Conservation (phyloP, 92 coral and sea anemone genomes). For the Umimayanthus chanpuru region DNA sequence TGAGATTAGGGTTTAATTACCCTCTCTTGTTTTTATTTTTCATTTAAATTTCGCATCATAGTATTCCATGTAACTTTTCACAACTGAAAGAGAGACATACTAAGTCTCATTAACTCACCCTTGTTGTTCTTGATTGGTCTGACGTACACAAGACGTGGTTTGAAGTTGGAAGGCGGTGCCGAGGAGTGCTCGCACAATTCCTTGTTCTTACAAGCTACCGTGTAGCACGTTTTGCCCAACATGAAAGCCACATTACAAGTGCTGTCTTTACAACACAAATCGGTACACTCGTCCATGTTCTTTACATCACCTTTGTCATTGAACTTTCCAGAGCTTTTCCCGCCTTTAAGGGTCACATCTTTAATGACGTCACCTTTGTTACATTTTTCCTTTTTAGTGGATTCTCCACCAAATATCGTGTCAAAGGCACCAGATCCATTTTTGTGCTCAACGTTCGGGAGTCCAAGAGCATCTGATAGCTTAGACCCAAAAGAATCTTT, state of each 20-base stretch:
- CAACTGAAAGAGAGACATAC: too few species aligned
- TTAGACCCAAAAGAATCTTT: neutral
- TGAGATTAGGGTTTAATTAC: too few species aligned
- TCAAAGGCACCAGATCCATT: slow-evolving; percentile 57
- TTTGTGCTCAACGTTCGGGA: slow-evolving; percentile 6
- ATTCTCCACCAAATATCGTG: slow-evolving; percentile 61
- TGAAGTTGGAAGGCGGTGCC: slow-evolving; percentile 96
- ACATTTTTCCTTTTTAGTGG: slow-evolving; percentile 59
- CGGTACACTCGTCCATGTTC: slow-evolving; percentile 84
- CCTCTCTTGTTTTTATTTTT: too few species aligned
- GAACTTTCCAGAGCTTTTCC: slow-evolving; percentile 92
- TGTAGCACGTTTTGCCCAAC: slow-evolving; percentile 94
- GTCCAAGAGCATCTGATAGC: neutral
- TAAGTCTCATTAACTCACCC: slow-evolving; percentile 50
- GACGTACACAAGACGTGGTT: slow-evolving; percentile 87
- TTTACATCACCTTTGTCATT: slow-evolving; percentile 89
- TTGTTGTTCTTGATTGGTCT: slow-evolving; percentile 68
- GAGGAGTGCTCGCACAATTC: slow-evolving; percentile 87
- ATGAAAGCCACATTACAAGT: slow-evolving; percentile 88
- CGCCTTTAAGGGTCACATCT: slow-evolving; percentile 94
- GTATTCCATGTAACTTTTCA: too few species aligned
- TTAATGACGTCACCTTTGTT: slow-evolving; percentile 69
- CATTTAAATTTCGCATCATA: too few species aligned
- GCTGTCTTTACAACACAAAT: slow-evolving; percentile 76
- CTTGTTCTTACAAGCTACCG: slow-evolving; percentile 89